Base-by-base conservation (phyloP, 92 coral and sea anemone genomes). In the Epizoanthus stellaris region DNA sequence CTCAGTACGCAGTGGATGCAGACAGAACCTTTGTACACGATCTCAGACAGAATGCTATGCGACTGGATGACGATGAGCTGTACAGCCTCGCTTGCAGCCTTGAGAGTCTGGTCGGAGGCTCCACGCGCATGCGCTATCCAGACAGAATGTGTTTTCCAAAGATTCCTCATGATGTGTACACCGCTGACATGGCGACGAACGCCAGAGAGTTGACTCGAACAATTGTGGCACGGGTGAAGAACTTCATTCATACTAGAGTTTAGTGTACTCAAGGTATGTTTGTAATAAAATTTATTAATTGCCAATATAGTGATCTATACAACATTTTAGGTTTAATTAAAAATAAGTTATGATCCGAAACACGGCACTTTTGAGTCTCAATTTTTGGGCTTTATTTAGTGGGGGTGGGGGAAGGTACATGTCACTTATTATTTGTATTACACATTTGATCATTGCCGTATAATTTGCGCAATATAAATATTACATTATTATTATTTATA, bases 81-180 rank as follows among this genome's bases (percentile, higher is more conserved):
- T 45, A 16, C 34, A 60, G 73, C 3, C 56, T 93, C 11, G 91
- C 96, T 21, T 36, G 64, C 14, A 20, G 77, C 4, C 84, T 93
- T 8, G 93, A 93, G 73, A 2, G 36, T 13, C 63, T 4, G 3
- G 53, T 93, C 25, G 92, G 91, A 15, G 84, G 85, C 68, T 91
- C 96, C 20, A 72, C 93, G 30, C 92, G 96, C 76, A 93, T 93
- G 96, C 96, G 96, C 79, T 93, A 93, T 75, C 96, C 96, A 4
- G 96, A 93, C 82, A 85, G 81, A 52, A 70, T 88, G 70, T 16
- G 80, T 23, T 91, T 45, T 73, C 96, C 94, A 58, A 70, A 64
- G 53, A 91, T 93, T 68, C 96, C 96, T 14, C 87, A 87, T 82
- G 92, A 91, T 73, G 90, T 82, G 38, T 93, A 93, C 85, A 53